Conservation (phyloP, 2,797 vertebrate species). For the Syncerus caffer region DNA sequence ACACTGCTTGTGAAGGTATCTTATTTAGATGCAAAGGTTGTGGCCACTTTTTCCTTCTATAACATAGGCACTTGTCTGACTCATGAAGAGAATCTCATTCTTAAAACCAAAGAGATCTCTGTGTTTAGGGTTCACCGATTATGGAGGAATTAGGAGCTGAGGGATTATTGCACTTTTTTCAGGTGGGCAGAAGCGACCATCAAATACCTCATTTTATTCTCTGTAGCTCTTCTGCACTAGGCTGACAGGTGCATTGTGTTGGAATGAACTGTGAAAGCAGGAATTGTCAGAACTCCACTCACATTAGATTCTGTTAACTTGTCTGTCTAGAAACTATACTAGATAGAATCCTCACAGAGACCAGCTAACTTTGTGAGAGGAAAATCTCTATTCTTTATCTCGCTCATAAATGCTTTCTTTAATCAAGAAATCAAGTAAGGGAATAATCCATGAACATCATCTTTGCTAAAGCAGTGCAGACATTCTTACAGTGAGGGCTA, state of each 20-base stretch:
- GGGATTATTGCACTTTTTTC: not conserved
- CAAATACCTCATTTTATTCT: not conserved
- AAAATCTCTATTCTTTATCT: not conserved
- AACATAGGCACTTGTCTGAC: not conserved
- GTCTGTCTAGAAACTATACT: not conserved
- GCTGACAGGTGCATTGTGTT: not conserved
- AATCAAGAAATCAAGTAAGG: not conserved
- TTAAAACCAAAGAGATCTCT: not conserved
- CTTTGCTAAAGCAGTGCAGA: not conserved
- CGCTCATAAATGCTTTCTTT: not conserved
- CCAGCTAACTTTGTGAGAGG: not conserved
- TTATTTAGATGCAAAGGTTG: not conserved
- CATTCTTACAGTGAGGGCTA: not conserved
- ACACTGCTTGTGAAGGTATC: not conserved
- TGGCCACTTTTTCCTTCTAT: not conserved
- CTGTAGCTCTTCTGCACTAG: not conserved
- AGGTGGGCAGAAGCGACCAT: not conserved
- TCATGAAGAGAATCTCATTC: not conserved
- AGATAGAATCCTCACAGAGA: not conserved
- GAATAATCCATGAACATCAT: not conserved
- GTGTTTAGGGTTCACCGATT: not conserved
- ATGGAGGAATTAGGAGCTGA: not conserved
- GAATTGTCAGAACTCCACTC: not conserved
- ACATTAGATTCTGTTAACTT: not conserved
- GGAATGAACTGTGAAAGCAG: not conserved